These are phyloP conservation scores for Hiodon alosoides DNA, from an alignment of 2,113 vertebrate genomes.

Conservation along the genomic window DNA sequence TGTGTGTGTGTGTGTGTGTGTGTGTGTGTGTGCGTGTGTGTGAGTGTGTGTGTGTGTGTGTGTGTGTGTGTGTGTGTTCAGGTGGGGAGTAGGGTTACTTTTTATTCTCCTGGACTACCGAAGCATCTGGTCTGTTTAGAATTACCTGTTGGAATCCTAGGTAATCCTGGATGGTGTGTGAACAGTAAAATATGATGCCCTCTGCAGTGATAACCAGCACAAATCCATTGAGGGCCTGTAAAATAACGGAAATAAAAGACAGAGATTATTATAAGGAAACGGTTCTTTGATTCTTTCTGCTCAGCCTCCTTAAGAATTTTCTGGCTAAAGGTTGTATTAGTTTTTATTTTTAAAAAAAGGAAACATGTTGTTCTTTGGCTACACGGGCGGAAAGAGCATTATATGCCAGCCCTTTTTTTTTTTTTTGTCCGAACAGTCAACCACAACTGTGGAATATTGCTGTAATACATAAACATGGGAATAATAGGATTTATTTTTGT, in stretches of 20 bases:
- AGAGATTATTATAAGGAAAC: too few species aligned
- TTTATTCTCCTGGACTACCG: too few species aligned
- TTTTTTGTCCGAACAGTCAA: neutral
- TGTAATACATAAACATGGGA: neutral
- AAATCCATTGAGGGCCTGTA: slow-evolving; percentile 45
- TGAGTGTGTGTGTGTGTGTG: too few species aligned
- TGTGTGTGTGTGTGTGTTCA: too few species aligned
- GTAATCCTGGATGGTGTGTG: slow-evolving; percentile 42
- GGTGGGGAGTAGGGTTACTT: neutral
- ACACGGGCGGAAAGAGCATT: neutral
- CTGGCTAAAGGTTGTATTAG: neutral
- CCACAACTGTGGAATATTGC: neutral
- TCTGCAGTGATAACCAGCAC: slow-evolving; percentile 42
- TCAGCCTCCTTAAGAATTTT: neutral
- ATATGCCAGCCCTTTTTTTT: neutral
- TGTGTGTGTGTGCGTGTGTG: too few species aligned
- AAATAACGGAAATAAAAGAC: too few species aligned
- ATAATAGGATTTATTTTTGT: neutral
- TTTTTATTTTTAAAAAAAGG: neutral
- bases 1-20: neutral
- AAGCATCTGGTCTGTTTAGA: too few species aligned
- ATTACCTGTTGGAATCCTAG: slow-evolving; percentile 47
- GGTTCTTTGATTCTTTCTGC: neutral
- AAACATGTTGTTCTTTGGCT: neutral
- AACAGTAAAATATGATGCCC: slow-evolving; percentile 41